phyloP scores from a whole-genome alignment of 1,140 invertebrate species.

The Bombus cullumanus region DNA sequence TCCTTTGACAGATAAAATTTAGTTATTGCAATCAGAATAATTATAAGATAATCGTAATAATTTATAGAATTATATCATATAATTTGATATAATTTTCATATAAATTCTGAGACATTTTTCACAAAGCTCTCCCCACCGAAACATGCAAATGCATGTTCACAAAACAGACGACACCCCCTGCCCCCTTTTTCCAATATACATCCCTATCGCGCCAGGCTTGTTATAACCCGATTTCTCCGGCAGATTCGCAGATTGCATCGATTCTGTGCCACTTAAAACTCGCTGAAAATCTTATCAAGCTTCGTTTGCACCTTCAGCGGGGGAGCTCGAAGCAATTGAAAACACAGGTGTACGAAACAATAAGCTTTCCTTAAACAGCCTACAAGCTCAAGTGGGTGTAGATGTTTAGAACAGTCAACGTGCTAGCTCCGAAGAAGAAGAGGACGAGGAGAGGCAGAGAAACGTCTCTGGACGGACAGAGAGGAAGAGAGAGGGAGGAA shows the following conservation, averaged over 20 bases:
- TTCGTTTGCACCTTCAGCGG: slow-evolving; percentile 35
- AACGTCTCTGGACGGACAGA: background rate
- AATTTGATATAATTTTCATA: too few relatives aligned
- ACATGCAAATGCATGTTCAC: background rate
- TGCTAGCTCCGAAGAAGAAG: too few relatives aligned
- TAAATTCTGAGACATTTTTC: background rate
- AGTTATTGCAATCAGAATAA: too few relatives aligned
- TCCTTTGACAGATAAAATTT: too few relatives aligned
- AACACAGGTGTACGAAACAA: slow-evolving; percentile 67
- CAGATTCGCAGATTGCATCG: slow-evolving; percentile 46
- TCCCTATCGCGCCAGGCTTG: background rate
- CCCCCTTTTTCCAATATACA: background rate
- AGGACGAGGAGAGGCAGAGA: background rate
- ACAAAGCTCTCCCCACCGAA: background rate
- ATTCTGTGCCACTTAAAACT: slow-evolving; percentile 46
- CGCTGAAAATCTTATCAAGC: slow-evolving; percentile 46
- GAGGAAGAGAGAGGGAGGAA: background rate
- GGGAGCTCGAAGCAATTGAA: slow-evolving; percentile 50
- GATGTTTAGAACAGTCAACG: slow-evolving; percentile 32
- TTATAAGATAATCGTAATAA: too few relatives aligned
- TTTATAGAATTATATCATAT: too few relatives aligned
- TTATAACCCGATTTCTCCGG: slow-evolving; percentile 42
- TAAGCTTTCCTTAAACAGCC: slow-evolving; percentile 49
- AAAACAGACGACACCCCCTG: background rate
- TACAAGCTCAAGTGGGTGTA: background rate